Evolutionary conservation across 2,113 vertebrate species (phyloP).

Genomic region (Gorsachius goisagi): DNA sequence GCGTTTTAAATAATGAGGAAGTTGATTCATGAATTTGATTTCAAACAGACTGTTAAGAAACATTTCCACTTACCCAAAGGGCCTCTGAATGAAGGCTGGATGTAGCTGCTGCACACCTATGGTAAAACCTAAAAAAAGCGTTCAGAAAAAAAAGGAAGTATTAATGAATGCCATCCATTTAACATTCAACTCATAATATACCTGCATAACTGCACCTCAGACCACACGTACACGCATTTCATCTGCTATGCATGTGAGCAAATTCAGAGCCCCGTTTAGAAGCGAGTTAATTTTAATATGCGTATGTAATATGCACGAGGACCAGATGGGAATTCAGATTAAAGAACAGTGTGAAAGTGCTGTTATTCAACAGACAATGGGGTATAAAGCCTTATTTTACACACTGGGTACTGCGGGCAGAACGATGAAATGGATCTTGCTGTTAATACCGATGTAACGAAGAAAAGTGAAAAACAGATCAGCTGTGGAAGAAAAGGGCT

Average conservation of each 20-base stretch:
- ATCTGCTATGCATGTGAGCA: not conserved
- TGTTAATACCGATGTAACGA: not conserved
- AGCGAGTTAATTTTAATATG: not conserved
- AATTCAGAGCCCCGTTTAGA: not conserved
- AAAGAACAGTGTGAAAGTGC: not conserved
- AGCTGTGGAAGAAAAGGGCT: not conserved
- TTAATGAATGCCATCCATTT: not conserved
- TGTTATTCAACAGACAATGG: not conserved
- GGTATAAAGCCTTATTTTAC: not conserved
- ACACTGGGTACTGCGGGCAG: not conserved
- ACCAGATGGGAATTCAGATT: slow-evolving; percentile 30
- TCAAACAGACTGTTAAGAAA: slow-evolving; percentile 1
- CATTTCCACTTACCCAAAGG: slow-evolving; percentile 88
- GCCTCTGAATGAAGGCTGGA: slow-evolving; percentile 93
- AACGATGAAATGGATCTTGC: not conserved
- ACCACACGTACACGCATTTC: not conserved
- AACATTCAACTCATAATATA: accelerated
- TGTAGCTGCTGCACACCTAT: slow-evolving; percentile 94
- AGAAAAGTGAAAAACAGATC: not conserved
- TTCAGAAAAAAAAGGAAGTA: not conserved
- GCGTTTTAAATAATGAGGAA: not conserved
- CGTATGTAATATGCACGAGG: not conserved
- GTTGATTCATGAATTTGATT: not conserved
- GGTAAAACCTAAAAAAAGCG: slow-evolving; percentile 82
- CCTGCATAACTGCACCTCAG: not conserved